Evolutionary conservation across 2,113 vertebrate genomes (phyloP).

Genomic region (Labeo catla): DNA sequence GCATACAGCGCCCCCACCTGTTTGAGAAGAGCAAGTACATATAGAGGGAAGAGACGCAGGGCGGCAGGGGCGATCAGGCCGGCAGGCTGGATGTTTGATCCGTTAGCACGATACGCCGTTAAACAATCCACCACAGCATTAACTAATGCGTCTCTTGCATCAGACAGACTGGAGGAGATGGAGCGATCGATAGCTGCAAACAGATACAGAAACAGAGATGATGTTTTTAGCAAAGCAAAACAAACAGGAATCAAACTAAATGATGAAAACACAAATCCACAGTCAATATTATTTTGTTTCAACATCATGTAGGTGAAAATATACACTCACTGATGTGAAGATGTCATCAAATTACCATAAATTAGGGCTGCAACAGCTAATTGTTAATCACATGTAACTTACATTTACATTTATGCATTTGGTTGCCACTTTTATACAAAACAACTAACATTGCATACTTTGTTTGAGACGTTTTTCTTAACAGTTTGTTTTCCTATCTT

Average conservation of each 20-base stretch:
- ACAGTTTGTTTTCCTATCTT: no score
- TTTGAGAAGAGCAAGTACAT: slow-evolving; percentile 92
- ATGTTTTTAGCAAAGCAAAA: not conserved
- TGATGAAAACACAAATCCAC: no score
- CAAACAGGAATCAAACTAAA: not conserved
- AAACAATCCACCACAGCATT: slow-evolving; percentile 92
- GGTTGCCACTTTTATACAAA: no score
- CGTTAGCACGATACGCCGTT: slow-evolving; percentile 82
- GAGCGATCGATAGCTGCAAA: slow-evolving; percentile 91
- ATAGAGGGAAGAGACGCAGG: slow-evolving; percentile 90
- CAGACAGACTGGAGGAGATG: slow-evolving; percentile 86
- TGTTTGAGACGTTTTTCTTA: no score
- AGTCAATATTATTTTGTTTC: no score
- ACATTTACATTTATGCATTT: no score
- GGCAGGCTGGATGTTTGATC: slow-evolving; percentile 87
- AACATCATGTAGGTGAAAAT: no score
- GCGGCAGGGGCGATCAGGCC: slow-evolving; percentile 83
- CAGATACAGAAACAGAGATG: not conserved
- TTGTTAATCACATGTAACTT: no score
- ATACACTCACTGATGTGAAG: no score
- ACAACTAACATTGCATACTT: no score
- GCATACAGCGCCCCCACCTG: slow-evolving; percentile 77
- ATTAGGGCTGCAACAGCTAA: no score
- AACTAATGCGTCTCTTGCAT: slow-evolving; percentile 92
- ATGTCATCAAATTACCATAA: no score